Evolutionary conservation across 2,797 vertebrate genomes (phyloP).

Genomic region (Sylvia borin): DNA sequence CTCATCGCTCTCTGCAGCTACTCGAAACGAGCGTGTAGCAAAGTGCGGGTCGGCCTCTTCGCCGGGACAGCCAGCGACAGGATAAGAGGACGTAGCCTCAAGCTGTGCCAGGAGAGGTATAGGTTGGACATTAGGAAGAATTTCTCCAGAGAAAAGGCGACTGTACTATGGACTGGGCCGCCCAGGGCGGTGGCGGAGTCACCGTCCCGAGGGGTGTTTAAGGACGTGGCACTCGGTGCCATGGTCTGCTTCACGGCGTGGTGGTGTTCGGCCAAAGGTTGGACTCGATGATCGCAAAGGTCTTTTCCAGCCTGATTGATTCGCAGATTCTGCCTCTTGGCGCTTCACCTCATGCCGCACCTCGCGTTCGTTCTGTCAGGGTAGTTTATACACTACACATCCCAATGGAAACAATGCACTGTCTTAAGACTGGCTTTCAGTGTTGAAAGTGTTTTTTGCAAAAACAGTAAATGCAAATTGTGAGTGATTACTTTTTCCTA

Average conservation of each 20-base stretch:
- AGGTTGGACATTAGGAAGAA: neutral
- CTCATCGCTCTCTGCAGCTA: rapidly evolving
- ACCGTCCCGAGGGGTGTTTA: rapidly evolving
- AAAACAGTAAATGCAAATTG: neutral
- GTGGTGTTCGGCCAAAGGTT: neutral
- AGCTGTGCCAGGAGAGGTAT: neutral
- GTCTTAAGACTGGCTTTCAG: neutral
- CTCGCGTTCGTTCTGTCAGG: neutral
- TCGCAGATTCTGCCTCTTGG: neutral
- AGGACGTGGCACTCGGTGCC: neutral
- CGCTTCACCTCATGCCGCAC: rapidly evolving
- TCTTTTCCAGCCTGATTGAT: neutral
- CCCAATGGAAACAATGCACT: rapidly evolving
- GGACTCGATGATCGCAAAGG: neutral
- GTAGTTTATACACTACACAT: rapidly evolving
- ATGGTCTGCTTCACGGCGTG: rapidly evolving
- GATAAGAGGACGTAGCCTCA: neutral
- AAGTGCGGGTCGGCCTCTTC: neutral
- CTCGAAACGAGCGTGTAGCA: too few species aligned
- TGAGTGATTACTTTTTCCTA: neutral
- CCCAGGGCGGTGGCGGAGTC: neutral
- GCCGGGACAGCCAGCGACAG: neutral
- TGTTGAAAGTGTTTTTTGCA: neutral
- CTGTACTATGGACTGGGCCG: neutral
- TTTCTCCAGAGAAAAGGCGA: rapidly evolving